Conservation (phyloP, 2,888 invertebrate species). For the Phorcus lineatus region DNA sequence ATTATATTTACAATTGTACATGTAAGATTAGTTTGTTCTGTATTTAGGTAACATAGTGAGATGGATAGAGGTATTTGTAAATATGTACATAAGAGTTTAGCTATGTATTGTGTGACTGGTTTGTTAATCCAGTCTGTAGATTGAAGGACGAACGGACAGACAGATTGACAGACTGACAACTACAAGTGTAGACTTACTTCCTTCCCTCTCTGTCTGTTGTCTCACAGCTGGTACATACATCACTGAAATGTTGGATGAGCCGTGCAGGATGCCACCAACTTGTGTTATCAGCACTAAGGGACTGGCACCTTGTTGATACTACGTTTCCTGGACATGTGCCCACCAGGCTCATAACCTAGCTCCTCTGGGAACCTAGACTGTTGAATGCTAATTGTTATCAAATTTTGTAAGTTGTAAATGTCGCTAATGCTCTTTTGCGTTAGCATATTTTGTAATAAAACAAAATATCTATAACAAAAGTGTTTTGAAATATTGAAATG, state of each 20-base stretch:
- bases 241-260: too few relatives aligned
- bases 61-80: constrained; percentile 17
- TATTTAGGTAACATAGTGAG: constrained; percentile 17
- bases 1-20: constrained; percentile 16
- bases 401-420: constrained; percentile 36
- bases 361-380: constrained; percentile 25
- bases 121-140: not conserved
- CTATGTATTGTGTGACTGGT: constrained; percentile 1
- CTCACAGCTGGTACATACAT: too few relatives aligned
- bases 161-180: too few relatives aligned
- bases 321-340: constrained; percentile 14
- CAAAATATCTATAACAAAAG: not conserved
- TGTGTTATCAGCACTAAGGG: not conserved
- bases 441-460: constrained; percentile 40
- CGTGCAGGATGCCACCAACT: not conserved
- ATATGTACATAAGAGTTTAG: constrained; percentile 9
- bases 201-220: too few relatives aligned
- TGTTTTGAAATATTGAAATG: too few relatives aligned
- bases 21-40: not conserved
- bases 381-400: constrained; percentile 33
- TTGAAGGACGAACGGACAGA: too few relatives aligned
- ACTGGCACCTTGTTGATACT: constrained; percentile 15
- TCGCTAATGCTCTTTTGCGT: constrained; percentile 32
- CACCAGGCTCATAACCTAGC: constrained; percentile 14
- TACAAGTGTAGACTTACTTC: too few relatives aligned